Evolutionary conservation across 2,113 vertebrate genomes (phyloP).

Genomic region (Forbesichthys papilliferus): DNA sequence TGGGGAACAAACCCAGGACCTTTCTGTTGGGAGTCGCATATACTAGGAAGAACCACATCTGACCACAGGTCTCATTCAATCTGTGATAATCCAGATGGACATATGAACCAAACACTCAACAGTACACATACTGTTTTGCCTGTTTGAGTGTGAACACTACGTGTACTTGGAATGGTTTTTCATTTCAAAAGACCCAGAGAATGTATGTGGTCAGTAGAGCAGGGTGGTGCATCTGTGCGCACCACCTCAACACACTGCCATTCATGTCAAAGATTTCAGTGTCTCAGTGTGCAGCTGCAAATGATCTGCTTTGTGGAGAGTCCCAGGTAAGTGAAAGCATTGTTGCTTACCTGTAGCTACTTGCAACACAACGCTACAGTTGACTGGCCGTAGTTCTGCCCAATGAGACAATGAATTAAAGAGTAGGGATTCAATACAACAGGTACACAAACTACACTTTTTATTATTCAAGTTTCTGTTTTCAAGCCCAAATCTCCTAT

Average conservation of each 20-base stretch:
- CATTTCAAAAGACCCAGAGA: not conserved
- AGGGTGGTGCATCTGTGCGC: conserved; percentile 52
- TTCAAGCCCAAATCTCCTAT: conserved; percentile 1
- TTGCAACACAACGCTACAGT: conserved; percentile 74
- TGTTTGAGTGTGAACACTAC: conserved; percentile 15
- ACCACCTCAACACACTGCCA: conserved; percentile 68
- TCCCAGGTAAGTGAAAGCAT: conserved; percentile 75
- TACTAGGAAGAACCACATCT: conserved; percentile 13
- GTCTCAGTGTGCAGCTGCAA: conserved; percentile 68
- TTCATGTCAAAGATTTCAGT: conserved; percentile 79
- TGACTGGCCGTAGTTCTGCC: conserved; percentile 68
- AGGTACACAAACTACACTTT: conserved; percentile 23
- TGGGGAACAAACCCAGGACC: no score
- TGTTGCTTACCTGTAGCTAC: conserved; percentile 78
- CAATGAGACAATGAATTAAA: conserved; percentile 29
- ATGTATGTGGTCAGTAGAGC: conserved; percentile 34
- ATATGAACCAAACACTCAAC: conserved; percentile 18
- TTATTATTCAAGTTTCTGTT: conserved; percentile 10
- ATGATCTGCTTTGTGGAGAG: conserved; percentile 70
- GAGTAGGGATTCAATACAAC: no score
- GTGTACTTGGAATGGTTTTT: conserved; percentile 26
- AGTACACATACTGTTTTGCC: not conserved
- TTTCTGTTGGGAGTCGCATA: not conserved
- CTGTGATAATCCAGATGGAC: not conserved
- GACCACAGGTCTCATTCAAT: conserved; percentile 32